Conservation (phyloP, 2,888 invertebrate species). For the Cosmorhoe ocellata region DNA sequence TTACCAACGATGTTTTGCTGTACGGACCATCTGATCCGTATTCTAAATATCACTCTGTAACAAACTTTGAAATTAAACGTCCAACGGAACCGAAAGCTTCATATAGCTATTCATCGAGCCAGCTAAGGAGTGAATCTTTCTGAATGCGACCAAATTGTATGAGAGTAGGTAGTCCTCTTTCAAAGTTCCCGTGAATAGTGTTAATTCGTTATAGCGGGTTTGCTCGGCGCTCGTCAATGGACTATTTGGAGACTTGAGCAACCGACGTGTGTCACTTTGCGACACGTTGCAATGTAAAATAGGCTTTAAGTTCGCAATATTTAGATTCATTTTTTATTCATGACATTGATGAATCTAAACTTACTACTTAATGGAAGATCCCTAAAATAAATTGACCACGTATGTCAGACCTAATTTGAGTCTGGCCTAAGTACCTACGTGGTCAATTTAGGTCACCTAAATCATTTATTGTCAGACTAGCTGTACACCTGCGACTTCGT, state of each 20-base stretch:
- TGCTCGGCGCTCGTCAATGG: constrained; percentile 78
- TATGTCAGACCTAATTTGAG: too few species aligned
- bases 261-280: constrained; percentile 21
- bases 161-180: constrained; percentile 81
- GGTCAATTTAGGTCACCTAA: too few species aligned
- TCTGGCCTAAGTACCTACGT: too few species aligned
- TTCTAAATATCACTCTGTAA: constrained; percentile 8
- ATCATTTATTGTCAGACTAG: too few species aligned
- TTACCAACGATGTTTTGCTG: too few species aligned
- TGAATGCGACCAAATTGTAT: constrained; percentile 83
- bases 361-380: too few species aligned
- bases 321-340: background rate
- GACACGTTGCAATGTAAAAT: background rate
- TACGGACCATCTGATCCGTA: too few species aligned
- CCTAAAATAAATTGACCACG: too few species aligned
- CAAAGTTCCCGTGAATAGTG: constrained; percentile 81
- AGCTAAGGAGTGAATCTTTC: constrained; percentile 80
- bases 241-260: constrained; percentile 77
- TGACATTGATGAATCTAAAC: too few species aligned
- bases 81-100: constrained; percentile 57
- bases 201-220: constrained; percentile 82
- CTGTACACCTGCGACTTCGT: too few species aligned
- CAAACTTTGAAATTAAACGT: constrained; percentile 50
- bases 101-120: constrained; percentile 75
- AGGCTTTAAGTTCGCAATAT: background rate